Evolutionary conservation across 1,140 invertebrate genomes (phyloP).

Genomic region (Leptinotarsa defecta): DNA sequence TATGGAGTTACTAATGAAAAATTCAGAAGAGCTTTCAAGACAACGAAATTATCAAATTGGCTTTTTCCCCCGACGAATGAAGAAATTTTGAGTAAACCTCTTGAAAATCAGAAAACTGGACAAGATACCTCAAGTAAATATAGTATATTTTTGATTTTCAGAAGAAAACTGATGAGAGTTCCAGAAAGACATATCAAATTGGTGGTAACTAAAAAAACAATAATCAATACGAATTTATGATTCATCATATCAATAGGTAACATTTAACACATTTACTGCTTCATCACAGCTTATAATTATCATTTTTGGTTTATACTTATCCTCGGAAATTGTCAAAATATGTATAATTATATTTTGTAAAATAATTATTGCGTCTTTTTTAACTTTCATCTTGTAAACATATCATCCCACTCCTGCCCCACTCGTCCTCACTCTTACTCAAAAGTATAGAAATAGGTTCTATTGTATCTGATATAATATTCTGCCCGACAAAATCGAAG

Average conservation of each 20-base stretch:
- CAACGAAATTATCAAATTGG: constrained; percentile 27
- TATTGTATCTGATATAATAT: too few relatives aligned
- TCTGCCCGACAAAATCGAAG: too few relatives aligned
- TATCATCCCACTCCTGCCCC: too few relatives aligned
- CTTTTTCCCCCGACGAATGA: background rate
- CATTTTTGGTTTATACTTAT: too few relatives aligned
- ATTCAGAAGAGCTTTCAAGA: constrained; percentile 63
- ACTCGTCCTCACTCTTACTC: too few relatives aligned
- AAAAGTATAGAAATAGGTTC: too few relatives aligned
- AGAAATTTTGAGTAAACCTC: background rate
- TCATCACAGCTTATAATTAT: too few relatives aligned
- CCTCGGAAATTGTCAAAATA: too few relatives aligned
- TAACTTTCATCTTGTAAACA: too few relatives aligned
- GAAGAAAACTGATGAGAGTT: constrained; percentile 21
- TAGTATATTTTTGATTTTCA: constrained; percentile 26
- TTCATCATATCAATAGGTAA: background rate
- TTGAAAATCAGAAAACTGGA: constrained; percentile 6
- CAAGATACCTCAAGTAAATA: constrained; percentile 16
- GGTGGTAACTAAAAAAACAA: background rate
- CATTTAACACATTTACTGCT: too few relatives aligned
- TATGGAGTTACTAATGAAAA: constrained; percentile 74
- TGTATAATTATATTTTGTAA: too few relatives aligned
- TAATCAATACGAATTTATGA: constrained; percentile 5
- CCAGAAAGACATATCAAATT: background rate
- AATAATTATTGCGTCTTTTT: too few relatives aligned